Base-by-base conservation (phyloP, 1,140 invertebrate genomes). In the Nephotettix cincticeps region DNA sequence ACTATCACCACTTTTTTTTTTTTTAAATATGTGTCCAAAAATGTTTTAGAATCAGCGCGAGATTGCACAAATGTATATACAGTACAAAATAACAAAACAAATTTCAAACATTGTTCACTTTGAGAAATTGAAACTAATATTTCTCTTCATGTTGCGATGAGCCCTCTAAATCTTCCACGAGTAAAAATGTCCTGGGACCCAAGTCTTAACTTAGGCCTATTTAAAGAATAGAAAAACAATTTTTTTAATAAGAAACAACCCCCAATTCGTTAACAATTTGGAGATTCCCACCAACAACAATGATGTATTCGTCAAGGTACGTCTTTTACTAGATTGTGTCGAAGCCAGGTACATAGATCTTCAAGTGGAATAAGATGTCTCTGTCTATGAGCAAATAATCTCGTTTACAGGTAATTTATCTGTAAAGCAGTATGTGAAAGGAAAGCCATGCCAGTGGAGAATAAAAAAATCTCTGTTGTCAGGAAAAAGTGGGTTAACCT, bases 301-400 rank as follows among this genome's bases (percentile, higher is more conserved):
- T 2, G 77, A 80, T 76, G 71, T 70, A 68, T 73, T 78, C 64
- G 77, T 71, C 69, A 80, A 79, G 70, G 72, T 80, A 54, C 67
- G 75, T 70, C 72, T 74, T 56, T 28, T 80, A 56, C 76, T 75
- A 69, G 69, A 78, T 69, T 21, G 32, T 23, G 71, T 80, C 51
- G 61, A 70, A 69, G 73, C 75, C 43, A 29, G 75, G 32, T 79
- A 76, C 65, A 30, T 67, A 19, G 40, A 73, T 32, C 69, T 80
- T 11, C 47, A 66, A 32, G 13, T 74, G 25, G 75, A 75, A 68
- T 47, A 72, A 43, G 25, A 68, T n/a, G 13, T 74, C n/a, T 71
- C 69, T 75, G 70, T 78, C 0, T 76, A 78, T 71, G 77, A 78
- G 66, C 75, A 77, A 71, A 78, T 78, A 27, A 68, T 78, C 3